These are phyloP conservation scores for Triplophysa bombifrons DNA, from an alignment of 2,797 vertebrate genomes.

Conservation along the genomic window DNA sequence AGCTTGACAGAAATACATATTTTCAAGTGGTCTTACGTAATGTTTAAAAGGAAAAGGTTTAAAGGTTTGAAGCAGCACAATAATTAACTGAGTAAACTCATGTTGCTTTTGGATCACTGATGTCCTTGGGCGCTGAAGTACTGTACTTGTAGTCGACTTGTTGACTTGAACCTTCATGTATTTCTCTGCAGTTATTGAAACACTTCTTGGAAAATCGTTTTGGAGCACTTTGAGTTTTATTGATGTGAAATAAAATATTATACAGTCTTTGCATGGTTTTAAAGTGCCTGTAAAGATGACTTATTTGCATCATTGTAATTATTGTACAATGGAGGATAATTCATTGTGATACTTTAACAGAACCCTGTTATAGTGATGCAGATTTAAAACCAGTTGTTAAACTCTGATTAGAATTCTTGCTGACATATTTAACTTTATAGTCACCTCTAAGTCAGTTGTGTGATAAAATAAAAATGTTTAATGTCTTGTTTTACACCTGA, in stretches of 20 bases:
- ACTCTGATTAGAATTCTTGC: neutral
- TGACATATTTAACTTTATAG: constrained; percentile 4
- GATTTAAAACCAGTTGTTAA: neutral
- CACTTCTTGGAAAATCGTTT: neutral
- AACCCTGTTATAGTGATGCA: neutral
- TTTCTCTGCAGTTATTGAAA: neutral
- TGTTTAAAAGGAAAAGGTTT: neutral
- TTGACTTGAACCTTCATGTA: neutral
- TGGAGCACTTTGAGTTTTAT: neutral
- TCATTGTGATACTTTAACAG: neutral
- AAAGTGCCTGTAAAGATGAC: neutral
- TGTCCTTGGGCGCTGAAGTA: neutral
- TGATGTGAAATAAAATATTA: neutral
- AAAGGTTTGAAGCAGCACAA: neutral
- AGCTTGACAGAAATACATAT: neutral
- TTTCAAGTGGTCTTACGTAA: neutral
- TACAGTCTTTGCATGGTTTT: neutral
- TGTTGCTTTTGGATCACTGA: neutral
- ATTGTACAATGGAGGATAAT: neutral
- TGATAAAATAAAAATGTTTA: neutral
- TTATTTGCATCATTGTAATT: neutral
- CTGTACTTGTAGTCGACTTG: neutral
- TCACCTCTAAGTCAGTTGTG: neutral
- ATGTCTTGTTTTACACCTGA: neutral
- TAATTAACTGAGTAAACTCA: neutral